Base-by-base conservation (phyloP, 2,888 invertebrate species). In the Thereva nobilitata region DNA sequence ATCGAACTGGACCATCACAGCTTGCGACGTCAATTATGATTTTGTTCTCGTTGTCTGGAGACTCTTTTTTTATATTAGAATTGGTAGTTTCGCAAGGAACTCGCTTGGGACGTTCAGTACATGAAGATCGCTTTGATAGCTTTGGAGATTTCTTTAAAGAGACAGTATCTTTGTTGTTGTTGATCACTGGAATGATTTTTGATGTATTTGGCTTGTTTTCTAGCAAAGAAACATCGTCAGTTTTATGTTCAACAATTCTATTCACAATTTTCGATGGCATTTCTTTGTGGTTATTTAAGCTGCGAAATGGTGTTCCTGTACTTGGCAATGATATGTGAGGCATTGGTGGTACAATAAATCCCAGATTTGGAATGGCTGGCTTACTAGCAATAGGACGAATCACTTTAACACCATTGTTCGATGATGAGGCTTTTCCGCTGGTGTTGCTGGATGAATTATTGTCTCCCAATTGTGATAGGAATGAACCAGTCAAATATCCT, bases 1-100 rank as follows among this genome's bases (percentile, higher is more conserved):
- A 91, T 37, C 90, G 85, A 0, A 95, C 93, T 0, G 95, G 95
- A 0, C 95, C 95, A 79, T 95, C 95, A 79, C 95, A 95, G 70
- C 91, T 93, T 0, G 94, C 95, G n/a, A 94, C 86, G 79, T 95
- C 94, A 68, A 92, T 82, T 1, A 93, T 87, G 0, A 90, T 87
- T 76, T 86, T 86, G 70, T 75, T 73, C 12, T 69, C 71, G 42
- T 66, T 67, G 12, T 70, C 61, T 2, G 47, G 2, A 53, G 66
- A n/a, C 54, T 65, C 66, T 67, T 69, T 54, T 35, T 64, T 59
- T 63, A 66, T 12, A 9, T 8, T 57, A 40, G 64, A 67, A 7
- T 38, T 64, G 6, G 38, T 1, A 40, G 40, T 10, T 42, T 8
- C 54, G 68, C 37, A 7, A 35, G 64, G n/a, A 4, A 67, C 49